Base-by-base conservation (phyloP, 1,140 invertebrate species). In the Drusus annulatus region DNA sequence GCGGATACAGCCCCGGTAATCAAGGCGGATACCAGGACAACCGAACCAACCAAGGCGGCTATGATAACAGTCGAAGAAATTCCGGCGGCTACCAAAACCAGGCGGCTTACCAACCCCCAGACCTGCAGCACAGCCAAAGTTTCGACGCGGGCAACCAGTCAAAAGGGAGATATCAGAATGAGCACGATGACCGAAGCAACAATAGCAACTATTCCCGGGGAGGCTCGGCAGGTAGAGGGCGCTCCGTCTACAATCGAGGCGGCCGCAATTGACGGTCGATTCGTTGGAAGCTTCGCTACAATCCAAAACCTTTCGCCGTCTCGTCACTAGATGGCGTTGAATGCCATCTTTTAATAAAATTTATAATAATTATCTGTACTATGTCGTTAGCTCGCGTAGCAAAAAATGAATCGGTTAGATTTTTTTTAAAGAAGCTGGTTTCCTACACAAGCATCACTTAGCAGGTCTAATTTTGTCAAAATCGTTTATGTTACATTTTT, bases 141-240 rank as follows among this genome's bases (percentile, higher is more conserved):
- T 78, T 85, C 81, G 76, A 84, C 45, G 51, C 69, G 19, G 17
- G 56, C 13, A 78, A 73, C 63, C 80, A 81, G 54, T 45, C 83
- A 28, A 80, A 78, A 23, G 84, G 84, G 0, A 84, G 86, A 1
- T 88, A 88, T 77, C 87, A 89, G 79, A 87, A 88, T 80, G 87
- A 88, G 17, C 87, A 89, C 76, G 88, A 88, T 65, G 87, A 88
- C 68, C 83, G 87, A 13, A 84, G 84, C 36, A 60, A 71, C 54
- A 68, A 63, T 28, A 74, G 54, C 52, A 36, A 36, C 31, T 51
- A 78, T 25, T 58, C 28, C 23, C 69, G 77, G 60, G 73, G 79
- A 15, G 51, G 60, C 0, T 28, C 25, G 25, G 25, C 25, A 5
- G 25, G 25, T 2, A 79, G 86, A 16, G 83, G 81, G 7, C 65